Conservation (phyloP, 2,888 invertebrate genomes). For the Tachina lurida region DNA sequence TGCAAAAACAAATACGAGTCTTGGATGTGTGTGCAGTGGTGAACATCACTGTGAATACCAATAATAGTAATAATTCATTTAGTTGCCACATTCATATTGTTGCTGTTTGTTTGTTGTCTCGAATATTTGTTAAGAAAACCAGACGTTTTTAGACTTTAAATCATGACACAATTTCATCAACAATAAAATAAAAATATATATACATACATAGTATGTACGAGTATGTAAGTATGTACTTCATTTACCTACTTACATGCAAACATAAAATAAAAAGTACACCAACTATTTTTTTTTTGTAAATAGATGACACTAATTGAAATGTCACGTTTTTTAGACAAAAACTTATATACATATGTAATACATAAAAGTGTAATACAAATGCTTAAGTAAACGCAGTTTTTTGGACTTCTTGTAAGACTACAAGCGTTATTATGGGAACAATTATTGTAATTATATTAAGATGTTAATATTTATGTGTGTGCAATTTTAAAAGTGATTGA, state of each 20-base stretch:
- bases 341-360: background rate
- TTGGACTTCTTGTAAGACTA: background rate
- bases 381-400: slow-evolving; percentile 5
- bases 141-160: slow-evolving; percentile 72
- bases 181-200: slow-evolving; percentile 29
- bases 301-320: slow-evolving; percentile 61
- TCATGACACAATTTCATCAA: slow-evolving; percentile 73
- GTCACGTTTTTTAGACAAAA: slow-evolving; percentile 59
- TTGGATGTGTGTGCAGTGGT: background rate
- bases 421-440: background rate
- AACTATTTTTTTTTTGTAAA: slow-evolving; percentile 31
- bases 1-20: background rate
- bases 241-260: too few relatives aligned
- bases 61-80: slow-evolving; percentile 35
- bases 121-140: slow-evolving; percentile 49
- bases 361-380: background rate
- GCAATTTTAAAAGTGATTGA: slow-evolving; percentile 46
- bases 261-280: background rate
- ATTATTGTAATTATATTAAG: background rate
- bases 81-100: slow-evolving; percentile 10
- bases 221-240: too few relatives aligned
- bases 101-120: slow-evolving; percentile 13
- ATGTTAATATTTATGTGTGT: background rate
- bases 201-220: background rate
- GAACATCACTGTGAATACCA: slow-evolving; percentile 45